phyloP scores from a whole-genome alignment of 2,797 vertebrate genomes.

The Schizopygopsis malacanthus region DNA sequence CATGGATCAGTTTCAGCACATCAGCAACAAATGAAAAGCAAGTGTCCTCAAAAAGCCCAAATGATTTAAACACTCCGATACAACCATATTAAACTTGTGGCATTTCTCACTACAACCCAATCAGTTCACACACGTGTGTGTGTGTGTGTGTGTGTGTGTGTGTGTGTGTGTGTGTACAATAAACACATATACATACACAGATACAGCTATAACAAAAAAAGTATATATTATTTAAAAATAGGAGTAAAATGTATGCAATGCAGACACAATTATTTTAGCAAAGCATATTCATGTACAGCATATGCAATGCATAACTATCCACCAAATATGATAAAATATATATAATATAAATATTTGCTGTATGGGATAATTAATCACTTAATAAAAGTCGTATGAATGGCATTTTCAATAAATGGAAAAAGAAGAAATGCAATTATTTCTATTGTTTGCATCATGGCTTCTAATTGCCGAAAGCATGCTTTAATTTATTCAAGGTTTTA shows the following conservation, averaged over 20 bases:
- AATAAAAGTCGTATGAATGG: background rate
- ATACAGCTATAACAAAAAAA: background rate
- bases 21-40: background rate
- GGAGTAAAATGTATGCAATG: too few species aligned
- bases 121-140: background rate
- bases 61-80: background rate
- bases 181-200: too few species aligned
- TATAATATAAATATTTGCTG: background rate
- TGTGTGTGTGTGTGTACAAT: too few species aligned
- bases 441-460: slow-evolving; percentile 1
- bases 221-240: too few species aligned
- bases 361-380: background rate
- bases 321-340: too few species aligned
- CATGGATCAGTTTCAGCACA: background rate
- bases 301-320: too few species aligned
- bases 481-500: background rate
- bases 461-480: background rate
- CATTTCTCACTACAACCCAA: background rate
- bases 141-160: too few species aligned
- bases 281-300: too few species aligned
- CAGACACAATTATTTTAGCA: too few species aligned
- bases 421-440: background rate
- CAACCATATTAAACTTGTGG: background rate
- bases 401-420: background rate
- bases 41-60: background rate